Evolutionary conservation across 2,797 vertebrate species (phyloP).

Genomic region (Threskiornis aethiopicus): DNA sequence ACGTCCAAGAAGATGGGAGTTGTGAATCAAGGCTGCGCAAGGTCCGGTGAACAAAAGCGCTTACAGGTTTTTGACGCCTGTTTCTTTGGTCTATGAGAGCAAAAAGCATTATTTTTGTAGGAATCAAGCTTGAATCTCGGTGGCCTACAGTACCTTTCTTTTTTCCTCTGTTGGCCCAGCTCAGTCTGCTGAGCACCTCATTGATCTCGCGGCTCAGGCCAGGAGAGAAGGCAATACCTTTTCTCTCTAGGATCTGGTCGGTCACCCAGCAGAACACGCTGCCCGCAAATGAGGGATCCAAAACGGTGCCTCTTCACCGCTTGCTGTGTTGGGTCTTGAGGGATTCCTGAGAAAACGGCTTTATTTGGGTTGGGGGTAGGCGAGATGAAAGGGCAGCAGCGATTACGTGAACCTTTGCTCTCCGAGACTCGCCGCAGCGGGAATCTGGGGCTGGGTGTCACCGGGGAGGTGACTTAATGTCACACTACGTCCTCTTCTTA

Average conservation of each 20-base stretch:
- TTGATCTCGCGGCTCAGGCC: accelerated
- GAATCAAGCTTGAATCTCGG: background rate
- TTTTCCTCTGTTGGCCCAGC: too few relatives aligned
- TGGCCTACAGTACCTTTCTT: too few relatives aligned
- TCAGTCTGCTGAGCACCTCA: background rate
- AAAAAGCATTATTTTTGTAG: background rate
- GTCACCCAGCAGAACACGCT: background rate
- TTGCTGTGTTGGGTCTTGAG: background rate
- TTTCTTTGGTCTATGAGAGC: background rate
- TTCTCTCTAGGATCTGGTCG: background rate
- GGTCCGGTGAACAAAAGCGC: background rate
- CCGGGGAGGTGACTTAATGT: background rate
- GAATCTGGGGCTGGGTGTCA: background rate
- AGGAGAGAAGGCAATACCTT: background rate
- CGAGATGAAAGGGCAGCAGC: too few relatives aligned
- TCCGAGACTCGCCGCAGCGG: background rate
- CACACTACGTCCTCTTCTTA: too few relatives aligned
- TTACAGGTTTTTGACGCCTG: background rate
- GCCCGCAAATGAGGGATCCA: background rate
- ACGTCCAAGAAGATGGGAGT: background rate
- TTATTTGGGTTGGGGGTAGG: background rate
- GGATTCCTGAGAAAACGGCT: background rate
- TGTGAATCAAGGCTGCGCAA: too few relatives aligned
- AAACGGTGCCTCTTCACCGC: background rate
- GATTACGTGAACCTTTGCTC: background rate